Percentiles rank a stretch among this genome's conserved stretches.
Evolutionary conservation across 2,113 vertebrate genomes (phyloP).

Genomic region (Crotalus helleri): DNA sequence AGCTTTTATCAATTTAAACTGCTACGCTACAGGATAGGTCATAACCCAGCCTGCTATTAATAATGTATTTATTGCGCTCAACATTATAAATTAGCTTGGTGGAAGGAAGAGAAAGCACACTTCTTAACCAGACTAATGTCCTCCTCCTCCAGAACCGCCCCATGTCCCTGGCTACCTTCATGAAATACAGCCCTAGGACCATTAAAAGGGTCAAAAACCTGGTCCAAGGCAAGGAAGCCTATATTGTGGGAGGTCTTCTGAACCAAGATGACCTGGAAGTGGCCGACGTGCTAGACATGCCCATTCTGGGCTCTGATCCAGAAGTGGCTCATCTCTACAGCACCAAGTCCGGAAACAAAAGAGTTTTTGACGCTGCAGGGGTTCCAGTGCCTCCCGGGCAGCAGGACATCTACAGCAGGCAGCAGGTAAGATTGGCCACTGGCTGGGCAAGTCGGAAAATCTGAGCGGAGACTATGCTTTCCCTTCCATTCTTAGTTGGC

Average conservation of each 20-base stretch:
- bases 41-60: conserved; percentile 91
- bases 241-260: conserved; percentile 76
- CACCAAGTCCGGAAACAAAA: conserved; percentile 82
- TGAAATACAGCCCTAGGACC: conserved; percentile 85
- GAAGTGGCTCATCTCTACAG: conserved; percentile 76
- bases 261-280: conserved; percentile 83
- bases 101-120: conserved; percentile 47
- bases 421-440: conserved; percentile 69
- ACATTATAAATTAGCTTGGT: conserved; percentile 78
- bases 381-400: conserved; percentile 78
- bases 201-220: conserved; percentile 77
- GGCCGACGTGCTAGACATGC: conserved; percentile 81
- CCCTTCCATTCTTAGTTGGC: not conserved
- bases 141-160: conserved; percentile 70
- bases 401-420: conserved; percentile 68
- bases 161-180: conserved; percentile 84
- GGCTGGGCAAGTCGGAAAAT: too few relatives aligned
- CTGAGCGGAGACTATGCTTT: not conserved
- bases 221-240: conserved; percentile 76
- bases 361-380: conserved; percentile 71
- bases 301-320: conserved; percentile 80
- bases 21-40: conserved; percentile 94
- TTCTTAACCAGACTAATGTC: conserved; percentile 64
- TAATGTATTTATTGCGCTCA: conserved; percentile 86
- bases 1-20: conserved; percentile 99